Percentiles rank a stretch among this genome's conserved stretches.
Conservation (phyloP, 2,888 invertebrate genomes). For the Hypena proboscidalis region DNA sequence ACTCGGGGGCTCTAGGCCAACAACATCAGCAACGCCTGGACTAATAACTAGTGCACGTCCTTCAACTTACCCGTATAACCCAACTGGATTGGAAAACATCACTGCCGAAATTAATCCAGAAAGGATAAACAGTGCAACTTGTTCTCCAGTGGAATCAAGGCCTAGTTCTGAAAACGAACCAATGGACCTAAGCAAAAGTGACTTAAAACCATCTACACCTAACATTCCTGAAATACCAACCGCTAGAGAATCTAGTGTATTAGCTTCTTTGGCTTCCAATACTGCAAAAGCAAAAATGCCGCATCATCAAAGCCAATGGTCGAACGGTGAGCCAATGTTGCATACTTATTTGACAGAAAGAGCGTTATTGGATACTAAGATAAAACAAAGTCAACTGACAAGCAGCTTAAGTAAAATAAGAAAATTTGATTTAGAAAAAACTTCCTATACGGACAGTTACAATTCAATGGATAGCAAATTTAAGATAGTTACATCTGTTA, state of each 20-base stretch:
- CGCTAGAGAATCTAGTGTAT: slow-evolving; percentile 86
- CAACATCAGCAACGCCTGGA: slow-evolving; percentile 80
- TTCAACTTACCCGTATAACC: slow-evolving; percentile 88
- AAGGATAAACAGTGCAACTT: slow-evolving; percentile 54
- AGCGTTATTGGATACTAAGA: slow-evolving; percentile 88
- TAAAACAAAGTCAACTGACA: slow-evolving; percentile 88
- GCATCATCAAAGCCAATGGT: slow-evolving; percentile 83
- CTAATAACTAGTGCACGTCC: slow-evolving; percentile 87
- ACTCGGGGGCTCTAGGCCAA: slow-evolving; percentile 86
- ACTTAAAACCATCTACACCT: slow-evolving; percentile 58
- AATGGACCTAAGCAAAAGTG: slow-evolving; percentile 79
- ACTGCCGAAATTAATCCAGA: slow-evolving; percentile 60
- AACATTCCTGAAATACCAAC: slow-evolving; percentile 85
- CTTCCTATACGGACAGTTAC: slow-evolving; percentile 57
- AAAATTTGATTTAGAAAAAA: slow-evolving; percentile 67
- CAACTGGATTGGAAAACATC: slow-evolving; percentile 62
- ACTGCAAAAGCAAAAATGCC: slow-evolving; percentile 87
- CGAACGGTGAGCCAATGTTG: slow-evolving; percentile 87
- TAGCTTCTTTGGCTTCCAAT: slow-evolving; percentile 87
- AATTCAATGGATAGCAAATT: slow-evolving; percentile 45
- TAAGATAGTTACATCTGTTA: slow-evolving; percentile 43
- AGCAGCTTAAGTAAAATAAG: slow-evolving; percentile 66
- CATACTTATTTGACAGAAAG: slow-evolving; percentile 90
- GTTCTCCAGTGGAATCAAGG: slow-evolving; percentile 59
- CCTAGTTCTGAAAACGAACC: slow-evolving; percentile 82